These are phyloP conservation scores for Bos taurus DNA, from an alignment of 2,113 vertebrate species.

Conservation along the genomic window ARS-UCD2.0 NC_037357.1:74832501-74833000, in stretches of 20 bases:
- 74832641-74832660: background rate
- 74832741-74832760: background rate
- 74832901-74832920: background rate
- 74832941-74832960: background rate
- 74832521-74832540: background rate
- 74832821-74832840: background rate
- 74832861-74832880: background rate
- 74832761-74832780: background rate
- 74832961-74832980: background rate
- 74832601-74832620: background rate
- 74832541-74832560: background rate
- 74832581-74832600: background rate
- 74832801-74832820: background rate
- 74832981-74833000: background rate
- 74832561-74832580: background rate
- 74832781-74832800: background rate
- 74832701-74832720: background rate
- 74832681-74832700: background rate
- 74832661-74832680: background rate
- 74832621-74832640: background rate
- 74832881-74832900: background rate
- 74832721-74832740: background rate
- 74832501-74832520: background rate
- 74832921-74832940: background rate
- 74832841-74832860: background rate